phyloP scores from a whole-genome alignment of 2,113 vertebrate species.

The Lagopus leucura region DNA sequence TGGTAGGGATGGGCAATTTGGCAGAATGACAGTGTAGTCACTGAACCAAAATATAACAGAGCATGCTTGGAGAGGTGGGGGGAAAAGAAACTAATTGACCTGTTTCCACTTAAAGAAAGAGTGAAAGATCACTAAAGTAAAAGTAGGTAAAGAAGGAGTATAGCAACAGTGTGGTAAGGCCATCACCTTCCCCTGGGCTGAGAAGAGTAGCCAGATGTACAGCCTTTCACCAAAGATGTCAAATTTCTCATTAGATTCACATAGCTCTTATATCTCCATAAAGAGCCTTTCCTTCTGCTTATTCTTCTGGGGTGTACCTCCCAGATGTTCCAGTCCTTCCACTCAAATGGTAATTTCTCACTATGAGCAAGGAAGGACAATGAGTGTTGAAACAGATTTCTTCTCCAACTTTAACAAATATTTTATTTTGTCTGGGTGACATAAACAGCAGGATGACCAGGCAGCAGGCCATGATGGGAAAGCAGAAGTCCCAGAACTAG shows the following conservation, averaged over 20 bases:
- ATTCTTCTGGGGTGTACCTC: not conserved
- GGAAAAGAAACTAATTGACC: not conserved
- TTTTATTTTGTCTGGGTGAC: not conserved
- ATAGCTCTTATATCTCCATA: not conserved
- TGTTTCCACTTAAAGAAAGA: not conserved
- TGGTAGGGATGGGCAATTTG: not conserved
- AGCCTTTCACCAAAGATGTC: not conserved
- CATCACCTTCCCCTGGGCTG: fast-evolving
- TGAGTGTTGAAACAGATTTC: not conserved
- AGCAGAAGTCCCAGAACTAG: not conserved
- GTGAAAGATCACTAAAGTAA: not conserved
- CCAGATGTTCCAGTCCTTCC: not conserved
- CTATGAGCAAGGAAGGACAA: not conserved
- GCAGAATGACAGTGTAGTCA: not conserved
- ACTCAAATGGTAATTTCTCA: not conserved
- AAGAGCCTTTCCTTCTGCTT: not conserved
- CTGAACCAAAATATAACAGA: not conserved
- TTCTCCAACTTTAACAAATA: not conserved
- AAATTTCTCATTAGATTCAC: not conserved
- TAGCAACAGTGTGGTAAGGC: fast-evolving
- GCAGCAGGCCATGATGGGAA: not conserved
- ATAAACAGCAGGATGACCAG: not conserved
- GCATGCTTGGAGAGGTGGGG: not conserved
- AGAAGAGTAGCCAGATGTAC: not conserved
- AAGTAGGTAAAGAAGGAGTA: not conserved